Evolutionary conservation across 2,888 invertebrate species (phyloP), one percentile per base, ranked within the genome.

Genomic region (Julus scandinavius): DNA sequence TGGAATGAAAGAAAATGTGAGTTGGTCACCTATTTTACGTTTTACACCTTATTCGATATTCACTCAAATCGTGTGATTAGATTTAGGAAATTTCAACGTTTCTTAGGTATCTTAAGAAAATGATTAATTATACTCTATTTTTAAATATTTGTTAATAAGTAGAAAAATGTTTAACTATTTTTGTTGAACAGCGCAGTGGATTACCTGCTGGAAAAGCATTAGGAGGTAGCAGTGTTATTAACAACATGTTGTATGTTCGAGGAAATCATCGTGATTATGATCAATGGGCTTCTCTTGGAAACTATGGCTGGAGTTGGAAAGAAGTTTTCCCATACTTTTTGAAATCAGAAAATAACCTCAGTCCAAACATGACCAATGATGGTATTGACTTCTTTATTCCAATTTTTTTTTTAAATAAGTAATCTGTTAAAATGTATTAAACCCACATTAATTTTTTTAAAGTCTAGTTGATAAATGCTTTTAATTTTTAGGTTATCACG

Each of bases 241-340:
- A 93, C 90, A 93, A 93, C 88, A 93, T 93, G 93, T 92, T 91
- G 5, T 93, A 93, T 90, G 91, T 93, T 38, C 91, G 93, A 86
- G 93, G 93, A 0, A 92, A 93, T 90, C 92, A 92, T 29, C 90
- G 89, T 72, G 93, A 93, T 90, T 93, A 92, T 89, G 92, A 93
- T 89, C 90, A 91, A 5, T 93, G 93, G 93, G 92, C 92, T 86
- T 90, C 89, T 38, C 91, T 92, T 88, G 93, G 93, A 2, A 93
- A 93, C 9, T 89, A 90, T 9, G 92, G 92, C 1, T 93, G 93
- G 93, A 92, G 92, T 2, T 93, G 93, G 91, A 92, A 92, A 0
- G 92, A 92, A 63, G 93, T 93, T 83, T 91, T 93, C 41, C 93
- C 93, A 2, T 93, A 93, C 90, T 93, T 93, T 89, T 90, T 91